phyloP scores from a whole-genome alignment of 2,888 invertebrate genomes.

The Agrotis ipsilon region DNA sequence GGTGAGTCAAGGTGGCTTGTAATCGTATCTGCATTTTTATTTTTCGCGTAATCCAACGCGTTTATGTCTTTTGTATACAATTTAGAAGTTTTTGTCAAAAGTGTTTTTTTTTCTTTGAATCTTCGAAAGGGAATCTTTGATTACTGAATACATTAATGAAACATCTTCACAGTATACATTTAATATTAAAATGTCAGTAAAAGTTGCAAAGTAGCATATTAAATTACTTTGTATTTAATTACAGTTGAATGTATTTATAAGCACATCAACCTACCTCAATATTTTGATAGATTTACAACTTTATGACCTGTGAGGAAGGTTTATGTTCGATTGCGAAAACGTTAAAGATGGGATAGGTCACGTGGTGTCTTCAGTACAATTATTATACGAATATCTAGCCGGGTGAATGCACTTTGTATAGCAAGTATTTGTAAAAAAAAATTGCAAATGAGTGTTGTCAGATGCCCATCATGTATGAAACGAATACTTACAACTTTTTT shows the following conservation, averaged over 20 bases:
- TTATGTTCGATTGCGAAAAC: too few species aligned
- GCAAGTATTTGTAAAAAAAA: not conserved
- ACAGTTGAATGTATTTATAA: conserved; percentile 5
- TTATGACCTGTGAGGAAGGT: too few species aligned
- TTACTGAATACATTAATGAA: not conserved
- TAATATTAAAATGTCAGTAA: not conserved
- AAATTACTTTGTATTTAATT: conserved; percentile 20
- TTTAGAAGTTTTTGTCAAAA: too few species aligned
- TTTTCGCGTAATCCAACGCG: not conserved
- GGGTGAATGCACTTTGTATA: conserved; percentile 13
- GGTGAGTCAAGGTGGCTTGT: too few species aligned
- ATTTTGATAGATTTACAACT: too few species aligned
- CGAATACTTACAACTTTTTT: conserved; percentile 8
- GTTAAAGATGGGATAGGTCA: too few species aligned
- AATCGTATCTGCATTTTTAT: not conserved
- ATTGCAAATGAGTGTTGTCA: not conserved
- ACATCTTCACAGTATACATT: conserved; percentile 2
- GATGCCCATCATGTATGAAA: not conserved
- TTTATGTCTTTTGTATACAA: conserved; percentile 38
- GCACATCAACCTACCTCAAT: too few species aligned
- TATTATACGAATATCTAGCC: not conserved
- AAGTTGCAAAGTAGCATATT: conserved; percentile 11
- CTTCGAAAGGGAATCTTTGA: too few species aligned
- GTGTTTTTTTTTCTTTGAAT: too few species aligned
- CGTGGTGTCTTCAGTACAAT: too few species aligned